Percentiles rank a stretch among this genome's conserved stretches.
Conservation (phyloP, 2,113 vertebrate species). For the Ovis aries region ARS-UI_Ramb_v3.0 NC_056065.1:60576001-60576500, state of each 20-base stretch:
- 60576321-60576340: neutral
- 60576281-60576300: neutral
- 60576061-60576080: neutral
- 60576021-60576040: neutral
- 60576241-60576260: neutral
- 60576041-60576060: neutral
- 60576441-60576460: neutral
- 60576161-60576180: neutral
- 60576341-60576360: neutral
- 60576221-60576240: neutral
- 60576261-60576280: neutral
- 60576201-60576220: neutral
- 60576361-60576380: neutral
- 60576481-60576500: slow-evolving; percentile 10
- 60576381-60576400: neutral
- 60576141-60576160: neutral
- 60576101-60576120: neutral
- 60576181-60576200: neutral
- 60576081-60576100: neutral
- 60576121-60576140: neutral
- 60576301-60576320: slow-evolving; percentile 5
- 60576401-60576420: neutral
- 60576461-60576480: neutral
- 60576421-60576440: neutral
- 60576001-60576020: too few relatives aligned